Evolutionary conservation across 2,113 vertebrate species (phyloP).

Genomic region (Macroglossus sobrinus): DNA sequence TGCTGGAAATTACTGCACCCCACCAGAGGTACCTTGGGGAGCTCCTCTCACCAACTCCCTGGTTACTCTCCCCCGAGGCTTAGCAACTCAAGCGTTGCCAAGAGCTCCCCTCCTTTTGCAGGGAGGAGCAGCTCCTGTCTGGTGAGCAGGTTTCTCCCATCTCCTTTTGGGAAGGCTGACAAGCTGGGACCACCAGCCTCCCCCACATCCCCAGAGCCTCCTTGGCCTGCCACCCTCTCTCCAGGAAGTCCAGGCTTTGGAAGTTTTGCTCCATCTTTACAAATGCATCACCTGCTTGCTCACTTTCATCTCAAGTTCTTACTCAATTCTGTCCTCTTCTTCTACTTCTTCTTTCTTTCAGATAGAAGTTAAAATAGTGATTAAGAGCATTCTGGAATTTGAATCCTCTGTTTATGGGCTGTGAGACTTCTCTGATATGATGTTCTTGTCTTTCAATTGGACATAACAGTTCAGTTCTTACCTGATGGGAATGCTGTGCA

Average conservation of each 20-base stretch:
- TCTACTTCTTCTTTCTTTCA: not conserved
- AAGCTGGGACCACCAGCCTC: not conserved
- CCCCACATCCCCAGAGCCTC: not conserved
- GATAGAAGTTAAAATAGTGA: not conserved
- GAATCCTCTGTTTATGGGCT: not conserved
- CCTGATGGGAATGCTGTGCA: not conserved
- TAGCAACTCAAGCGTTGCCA: conserved; percentile 58
- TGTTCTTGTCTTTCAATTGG: not conserved
- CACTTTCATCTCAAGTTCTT: not conserved
- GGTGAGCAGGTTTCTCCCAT: not conserved
- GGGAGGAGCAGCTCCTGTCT: conserved; percentile 7
- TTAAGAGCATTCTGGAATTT: not conserved
- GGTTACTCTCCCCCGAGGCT: conserved; percentile 68
- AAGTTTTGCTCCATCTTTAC: not conserved
- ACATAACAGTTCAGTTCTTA: not conserved
- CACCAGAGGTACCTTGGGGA: conserved; percentile 65
- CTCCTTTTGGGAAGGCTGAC: not conserved
- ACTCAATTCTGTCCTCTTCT: not conserved
- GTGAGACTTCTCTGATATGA: not conserved
- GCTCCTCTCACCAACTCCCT: conserved; percentile 55
- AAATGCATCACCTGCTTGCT: not conserved
- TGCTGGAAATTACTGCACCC: conserved; percentile 41
- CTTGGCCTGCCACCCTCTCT: not conserved
- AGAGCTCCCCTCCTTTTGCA: conserved; percentile 36
- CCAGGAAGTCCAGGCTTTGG: not conserved